Evolutionary conservation across 1,140 invertebrate species (phyloP).

Genomic region (Pararge aegeria): DNA sequence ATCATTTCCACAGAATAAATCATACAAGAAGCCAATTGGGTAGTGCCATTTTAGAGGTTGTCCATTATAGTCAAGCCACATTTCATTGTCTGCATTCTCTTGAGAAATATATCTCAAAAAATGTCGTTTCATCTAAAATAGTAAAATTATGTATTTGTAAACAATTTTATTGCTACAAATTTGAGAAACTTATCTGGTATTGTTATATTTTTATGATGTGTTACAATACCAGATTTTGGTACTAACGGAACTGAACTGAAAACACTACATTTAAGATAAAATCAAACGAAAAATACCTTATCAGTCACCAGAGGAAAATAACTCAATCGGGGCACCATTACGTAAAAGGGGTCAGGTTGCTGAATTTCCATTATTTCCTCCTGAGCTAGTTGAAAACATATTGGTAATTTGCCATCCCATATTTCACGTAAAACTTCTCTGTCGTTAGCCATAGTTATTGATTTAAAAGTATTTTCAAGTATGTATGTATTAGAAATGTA

Average conservation of each 20-base stretch:
- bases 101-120: slow-evolving; percentile 91
- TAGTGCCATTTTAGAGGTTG: slow-evolving; percentile 97
- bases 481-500: slow-evolving; percentile 7
- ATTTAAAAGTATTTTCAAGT: slow-evolving; percentile 3
- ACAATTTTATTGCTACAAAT: too few relatives aligned
- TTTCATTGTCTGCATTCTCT: slow-evolving; percentile 91
- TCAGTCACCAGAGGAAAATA: slow-evolving; percentile 98
- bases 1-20: slow-evolving; percentile 86
- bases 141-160: too few relatives aligned
- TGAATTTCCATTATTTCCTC: slow-evolving; percentile 94
- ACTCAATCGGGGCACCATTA: slow-evolving; percentile 96
- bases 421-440: slow-evolving; percentile 95
- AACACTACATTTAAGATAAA: neutral
- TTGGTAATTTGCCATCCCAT: slow-evolving; percentile 96
- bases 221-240: too few relatives aligned
- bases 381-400: slow-evolving; percentile 92
- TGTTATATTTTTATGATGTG: too few relatives aligned
- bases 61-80: slow-evolving; percentile 98
- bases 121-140: slow-evolving; percentile 91
- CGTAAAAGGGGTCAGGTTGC: slow-evolving; percentile 94
- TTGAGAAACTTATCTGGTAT: too few relatives aligned
- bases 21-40: slow-evolving; percentile 97
- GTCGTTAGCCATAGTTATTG: slow-evolving; percentile 90
- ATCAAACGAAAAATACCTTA: slow-evolving; percentile 84
- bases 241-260: neutral